These are phyloP conservation scores for Osmerus eperlanus DNA, from an alignment of 2,113 vertebrate genomes.

Conservation along the genomic window DNA sequence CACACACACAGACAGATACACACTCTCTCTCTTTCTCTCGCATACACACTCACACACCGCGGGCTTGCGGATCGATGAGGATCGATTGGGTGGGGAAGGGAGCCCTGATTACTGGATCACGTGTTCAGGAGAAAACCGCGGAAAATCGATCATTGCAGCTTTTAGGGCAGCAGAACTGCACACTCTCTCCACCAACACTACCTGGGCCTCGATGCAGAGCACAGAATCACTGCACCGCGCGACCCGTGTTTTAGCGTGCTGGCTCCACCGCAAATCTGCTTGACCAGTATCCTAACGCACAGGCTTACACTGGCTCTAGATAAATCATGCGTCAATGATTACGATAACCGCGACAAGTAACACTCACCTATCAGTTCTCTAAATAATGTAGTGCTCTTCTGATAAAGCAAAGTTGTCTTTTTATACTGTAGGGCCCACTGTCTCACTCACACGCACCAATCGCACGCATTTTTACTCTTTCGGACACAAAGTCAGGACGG, in stretches of 20 bases:
- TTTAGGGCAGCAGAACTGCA: constrained; percentile 79
- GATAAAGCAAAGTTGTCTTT: too few species aligned
- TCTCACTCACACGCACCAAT: too few species aligned
- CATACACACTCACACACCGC: constrained; percentile 50
- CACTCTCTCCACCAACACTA: constrained; percentile 52
- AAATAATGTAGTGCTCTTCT: too few species aligned
- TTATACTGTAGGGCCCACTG: too few species aligned
- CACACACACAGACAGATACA: constrained; percentile 39
- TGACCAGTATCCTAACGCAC: too few species aligned
- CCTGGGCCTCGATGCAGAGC: background rate
- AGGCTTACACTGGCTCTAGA: too few species aligned
- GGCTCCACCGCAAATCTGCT: too few species aligned
- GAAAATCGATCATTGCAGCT: constrained; percentile 84
- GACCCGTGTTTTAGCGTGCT: too few species aligned
- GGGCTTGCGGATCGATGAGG: constrained; percentile 70
- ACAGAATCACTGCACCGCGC: background rate
- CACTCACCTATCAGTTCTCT: too few species aligned
- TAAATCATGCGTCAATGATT: too few species aligned
- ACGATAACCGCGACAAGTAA: too few species aligned
- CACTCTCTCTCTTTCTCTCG: constrained; percentile 45
- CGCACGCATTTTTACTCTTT: too few species aligned
- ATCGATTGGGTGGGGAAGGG: constrained; percentile 79
- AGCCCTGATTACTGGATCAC: constrained; percentile 83
- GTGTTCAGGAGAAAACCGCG: constrained; percentile 79
- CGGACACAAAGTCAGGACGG: background rate